Evolutionary conservation across 2,113 vertebrate species (phyloP).

Genomic region (Vulpes vulpes): DNA sequence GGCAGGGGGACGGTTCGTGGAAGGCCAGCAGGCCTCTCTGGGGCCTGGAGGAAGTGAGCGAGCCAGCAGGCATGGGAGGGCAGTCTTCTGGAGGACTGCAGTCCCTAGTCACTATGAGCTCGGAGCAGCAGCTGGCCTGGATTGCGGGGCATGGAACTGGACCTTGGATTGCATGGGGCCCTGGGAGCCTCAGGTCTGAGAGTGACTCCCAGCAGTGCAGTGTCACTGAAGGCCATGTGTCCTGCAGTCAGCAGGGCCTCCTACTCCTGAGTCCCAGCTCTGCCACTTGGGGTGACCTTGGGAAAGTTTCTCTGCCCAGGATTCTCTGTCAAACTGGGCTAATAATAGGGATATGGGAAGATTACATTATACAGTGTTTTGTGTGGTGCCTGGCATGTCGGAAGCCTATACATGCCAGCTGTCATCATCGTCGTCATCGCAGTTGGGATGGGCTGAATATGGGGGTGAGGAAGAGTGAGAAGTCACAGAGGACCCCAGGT

Average conservation of each 20-base stretch:
- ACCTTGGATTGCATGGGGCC: neutral
- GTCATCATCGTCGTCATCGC: neutral
- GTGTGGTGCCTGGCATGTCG: neutral
- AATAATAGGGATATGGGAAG: neutral
- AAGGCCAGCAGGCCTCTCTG: neutral
- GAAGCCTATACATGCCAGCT: neutral
- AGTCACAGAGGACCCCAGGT: neutral
- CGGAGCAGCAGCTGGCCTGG: neutral
- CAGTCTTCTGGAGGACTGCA: neutral
- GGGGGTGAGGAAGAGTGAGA: neutral
- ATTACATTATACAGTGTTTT: too few species aligned
- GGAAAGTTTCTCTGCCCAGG: neutral
- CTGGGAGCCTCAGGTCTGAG: neutral
- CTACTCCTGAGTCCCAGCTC: neutral
- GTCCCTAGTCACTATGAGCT: neutral
- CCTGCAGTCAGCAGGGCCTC: fast-evolving
- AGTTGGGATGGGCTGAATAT: neutral
- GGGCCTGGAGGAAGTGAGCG: neutral
- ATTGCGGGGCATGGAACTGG: fast-evolving
- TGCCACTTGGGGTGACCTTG: neutral
- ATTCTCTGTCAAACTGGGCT: neutral
- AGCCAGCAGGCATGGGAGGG: neutral
- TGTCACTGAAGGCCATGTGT: neutral
- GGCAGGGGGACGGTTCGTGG: neutral
- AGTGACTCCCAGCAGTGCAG: neutral